Conservation (phyloP, 1,140 invertebrate genomes). For the Holcopasites calliopsidis region DNA sequence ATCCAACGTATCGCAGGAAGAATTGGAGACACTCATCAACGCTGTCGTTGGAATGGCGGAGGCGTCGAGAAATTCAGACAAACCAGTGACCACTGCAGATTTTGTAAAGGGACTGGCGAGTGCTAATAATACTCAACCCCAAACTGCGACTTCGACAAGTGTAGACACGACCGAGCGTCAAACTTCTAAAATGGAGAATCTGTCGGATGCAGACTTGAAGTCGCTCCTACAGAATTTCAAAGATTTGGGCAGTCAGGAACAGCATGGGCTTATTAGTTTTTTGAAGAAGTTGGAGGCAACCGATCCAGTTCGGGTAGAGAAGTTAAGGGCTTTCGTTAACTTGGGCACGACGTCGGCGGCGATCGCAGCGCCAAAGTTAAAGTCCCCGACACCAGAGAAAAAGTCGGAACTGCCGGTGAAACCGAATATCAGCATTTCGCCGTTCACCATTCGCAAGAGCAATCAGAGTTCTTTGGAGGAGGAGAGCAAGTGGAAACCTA, state of each 20-base stretch:
- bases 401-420: conserved; percentile 43
- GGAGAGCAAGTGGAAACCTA: conserved; percentile 75
- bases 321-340: conserved; percentile 84
- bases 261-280: conserved; percentile 88
- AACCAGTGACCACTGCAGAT: conserved; percentile 80
- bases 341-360: conserved; percentile 67
- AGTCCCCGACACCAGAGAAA: conserved; percentile 64
- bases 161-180: conserved; percentile 47
- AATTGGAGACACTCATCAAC: conserved; percentile 88
- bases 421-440: conserved; percentile 70
- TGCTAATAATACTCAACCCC: conserved; percentile 34
- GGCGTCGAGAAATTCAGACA: conserved; percentile 80
- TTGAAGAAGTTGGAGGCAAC: conserved; percentile 87
- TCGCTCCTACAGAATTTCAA: conserved; percentile 89
- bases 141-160: not conserved
- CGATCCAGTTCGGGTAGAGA: conserved; percentile 86
- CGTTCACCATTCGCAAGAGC: conserved; percentile 74
- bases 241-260: conserved; percentile 87
- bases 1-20: conserved; percentile 87
- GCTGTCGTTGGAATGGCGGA: conserved; percentile 86
- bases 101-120: conserved; percentile 78
- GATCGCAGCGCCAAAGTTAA: conserved; percentile 4
- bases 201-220: conserved; percentile 88
- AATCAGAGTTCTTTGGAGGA: conserved; percentile 76
- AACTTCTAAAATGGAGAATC: conserved; percentile 82